These are phyloP conservation scores for Xenops minutus DNA, from an alignment of 2,797 vertebrate species.

Conservation along the genomic window DNA sequence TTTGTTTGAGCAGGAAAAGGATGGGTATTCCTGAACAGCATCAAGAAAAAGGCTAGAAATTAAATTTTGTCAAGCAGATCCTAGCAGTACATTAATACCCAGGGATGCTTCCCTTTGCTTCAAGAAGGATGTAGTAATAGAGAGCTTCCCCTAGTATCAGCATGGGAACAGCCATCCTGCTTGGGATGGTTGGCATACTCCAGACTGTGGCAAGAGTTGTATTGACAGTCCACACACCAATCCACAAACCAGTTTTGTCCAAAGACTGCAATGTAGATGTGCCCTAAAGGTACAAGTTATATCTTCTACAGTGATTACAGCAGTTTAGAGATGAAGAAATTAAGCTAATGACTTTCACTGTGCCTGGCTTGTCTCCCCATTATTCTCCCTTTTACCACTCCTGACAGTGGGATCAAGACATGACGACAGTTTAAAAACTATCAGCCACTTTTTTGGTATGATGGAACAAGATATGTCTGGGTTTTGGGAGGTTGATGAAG, in stretches of 20 bases:
- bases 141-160: too few species aligned
- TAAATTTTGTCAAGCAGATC: not conserved
- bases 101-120: not conserved
- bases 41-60: not conserved
- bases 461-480: not conserved
- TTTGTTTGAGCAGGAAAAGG: not conserved
- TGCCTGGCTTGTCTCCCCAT: not conserved
- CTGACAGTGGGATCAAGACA: not conserved
- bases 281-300: not conserved
- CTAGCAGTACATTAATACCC: not conserved
- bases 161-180: rapidly evolving
- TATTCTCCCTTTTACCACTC: not conserved
- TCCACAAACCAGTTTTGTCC: not conserved
- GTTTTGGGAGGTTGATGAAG: not conserved
- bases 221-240: not conserved
- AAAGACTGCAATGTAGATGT: not conserved
- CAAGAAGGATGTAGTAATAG: rapidly evolving
- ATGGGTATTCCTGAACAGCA: not conserved
- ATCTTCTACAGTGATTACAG: not conserved
- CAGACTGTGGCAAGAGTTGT: not conserved
- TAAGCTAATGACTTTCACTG: not conserved
- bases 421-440: not conserved
- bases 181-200: not conserved
- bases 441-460: not conserved
- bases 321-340: not conserved